Evolutionary conservation across 1,140 invertebrate species (phyloP).

Genomic region (Drepana arcuata): DNA sequence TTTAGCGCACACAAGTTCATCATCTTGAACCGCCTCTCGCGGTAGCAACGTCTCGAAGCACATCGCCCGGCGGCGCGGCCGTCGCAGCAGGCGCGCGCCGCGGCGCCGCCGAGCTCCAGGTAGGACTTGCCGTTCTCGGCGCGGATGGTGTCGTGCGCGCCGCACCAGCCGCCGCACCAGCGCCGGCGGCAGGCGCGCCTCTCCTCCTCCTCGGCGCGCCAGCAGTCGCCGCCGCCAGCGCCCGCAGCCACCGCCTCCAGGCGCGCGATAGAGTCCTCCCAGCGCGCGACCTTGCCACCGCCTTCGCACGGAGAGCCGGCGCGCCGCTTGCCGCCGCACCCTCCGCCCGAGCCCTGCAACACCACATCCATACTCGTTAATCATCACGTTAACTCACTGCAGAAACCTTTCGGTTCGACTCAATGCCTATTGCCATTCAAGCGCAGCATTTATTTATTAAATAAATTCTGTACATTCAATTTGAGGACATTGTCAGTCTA

Average conservation of each 20-base stretch:
- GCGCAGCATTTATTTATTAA: no score
- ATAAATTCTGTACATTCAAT: no score
- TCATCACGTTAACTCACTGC: no score
- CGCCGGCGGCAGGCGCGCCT: slow-evolving; percentile 56
- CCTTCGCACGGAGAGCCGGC: slow-evolving; percentile 57
- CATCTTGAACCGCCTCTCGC: slow-evolving; percentile 88
- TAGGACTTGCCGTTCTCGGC: slow-evolving; percentile 94
- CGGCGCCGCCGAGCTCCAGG: slow-evolving; percentile 84
- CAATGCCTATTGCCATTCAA: no score
- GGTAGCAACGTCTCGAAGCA: slow-evolving; percentile 82
- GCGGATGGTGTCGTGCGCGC: slow-evolving; percentile 85
- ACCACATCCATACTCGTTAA: no score
- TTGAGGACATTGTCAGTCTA: no score
- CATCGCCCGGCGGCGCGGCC: slow-evolving; percentile 84
- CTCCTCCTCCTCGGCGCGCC: slow-evolving; percentile 59
- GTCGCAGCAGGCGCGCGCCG: slow-evolving; percentile 80
- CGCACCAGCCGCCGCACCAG: slow-evolving; percentile 67
- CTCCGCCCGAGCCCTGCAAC: slow-evolving; percentile 68
- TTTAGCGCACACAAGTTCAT: slow-evolving; percentile 95
- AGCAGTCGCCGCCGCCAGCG: slow-evolving; percentile 63
- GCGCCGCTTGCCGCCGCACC: slow-evolving; percentile 66
- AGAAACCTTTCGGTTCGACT: no score
- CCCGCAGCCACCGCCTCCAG: slow-evolving; percentile 68
- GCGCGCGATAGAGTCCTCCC: slow-evolving; percentile 69
- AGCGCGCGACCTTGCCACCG: slow-evolving; percentile 66